phyloP scores from a whole-genome alignment of 2,113 vertebrate species.

The Noturus placidus region DNA sequence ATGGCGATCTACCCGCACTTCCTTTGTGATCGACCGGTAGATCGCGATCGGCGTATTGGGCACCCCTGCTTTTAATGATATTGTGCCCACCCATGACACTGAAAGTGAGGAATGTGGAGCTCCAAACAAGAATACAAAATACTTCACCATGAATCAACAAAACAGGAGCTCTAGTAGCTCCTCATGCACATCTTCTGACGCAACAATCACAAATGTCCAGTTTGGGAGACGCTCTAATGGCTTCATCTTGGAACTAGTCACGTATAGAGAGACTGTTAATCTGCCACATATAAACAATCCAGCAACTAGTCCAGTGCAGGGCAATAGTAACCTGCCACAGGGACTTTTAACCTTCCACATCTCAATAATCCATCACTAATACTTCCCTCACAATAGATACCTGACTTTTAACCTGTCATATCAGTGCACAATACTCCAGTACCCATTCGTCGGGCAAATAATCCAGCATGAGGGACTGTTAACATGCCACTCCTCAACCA shows the following conservation, averaged over 20 bases:
- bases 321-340: neutral
- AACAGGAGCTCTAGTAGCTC: neutral
- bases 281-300: neutral
- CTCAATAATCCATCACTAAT: neutral
- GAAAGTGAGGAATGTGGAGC: neutral
- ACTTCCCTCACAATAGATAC: neutral
- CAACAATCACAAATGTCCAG: neutral
- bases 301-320: neutral
- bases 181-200: neutral
- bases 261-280: neutral
- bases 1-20: too few species aligned
- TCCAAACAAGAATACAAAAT: neutral
- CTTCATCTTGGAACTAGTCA: neutral
- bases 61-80: neutral
- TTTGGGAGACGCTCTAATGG: neutral
- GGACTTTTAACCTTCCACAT: neutral
- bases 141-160: neutral
- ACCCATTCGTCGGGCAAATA: neutral
- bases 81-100: neutral
- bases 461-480: neutral
- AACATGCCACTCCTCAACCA: neutral
- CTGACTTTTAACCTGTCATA: neutral
- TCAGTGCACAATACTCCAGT: neutral
- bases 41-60: too few species aligned
- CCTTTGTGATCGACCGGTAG: too few species aligned